phyloP scores from a whole-genome alignment of 2,888 invertebrate genomes.

The Stenotaenia linearis region DNA sequence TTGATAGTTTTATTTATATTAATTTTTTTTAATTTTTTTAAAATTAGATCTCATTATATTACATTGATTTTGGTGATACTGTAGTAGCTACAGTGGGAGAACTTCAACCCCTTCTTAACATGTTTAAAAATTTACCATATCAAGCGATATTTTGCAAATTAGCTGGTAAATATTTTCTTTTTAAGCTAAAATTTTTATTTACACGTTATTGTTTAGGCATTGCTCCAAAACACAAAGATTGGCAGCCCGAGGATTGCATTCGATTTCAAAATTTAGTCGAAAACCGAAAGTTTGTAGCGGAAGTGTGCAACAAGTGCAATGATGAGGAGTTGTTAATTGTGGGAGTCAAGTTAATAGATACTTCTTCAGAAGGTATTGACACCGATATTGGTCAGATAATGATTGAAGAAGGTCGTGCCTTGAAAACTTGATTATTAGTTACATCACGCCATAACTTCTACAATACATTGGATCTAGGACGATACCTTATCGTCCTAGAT shows the following conservation, averaged over 20 bases:
- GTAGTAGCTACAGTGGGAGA: conserved; percentile 55
- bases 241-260: conserved; percentile 67
- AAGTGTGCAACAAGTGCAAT: conserved; percentile 59
- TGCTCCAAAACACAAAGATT: conserved; percentile 57
- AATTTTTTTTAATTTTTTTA: neutral
- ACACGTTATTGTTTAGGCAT: conserved; percentile 48
- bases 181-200: neutral
- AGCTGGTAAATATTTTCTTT: conserved; percentile 51
- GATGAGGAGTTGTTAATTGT: conserved; percentile 59
- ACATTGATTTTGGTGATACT: conserved; percentile 61
- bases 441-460: no score
- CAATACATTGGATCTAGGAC: no score
- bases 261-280: conserved; percentile 66
- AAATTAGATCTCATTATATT: conserved; percentile 56
- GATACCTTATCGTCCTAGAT: no score
- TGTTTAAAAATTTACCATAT: conserved; percentile 58
- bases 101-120: conserved; percentile 54
- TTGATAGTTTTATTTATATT: no score
- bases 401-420: conserved; percentile 59
- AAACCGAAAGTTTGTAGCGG: conserved; percentile 57
- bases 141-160: conserved; percentile 62
- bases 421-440: no score
- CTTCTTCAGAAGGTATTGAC: conserved; percentile 56
- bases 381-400: conserved; percentile 61
- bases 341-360: conserved; percentile 65